Evolutionary conservation across 30 jellyfish, hydroid and myxozoan species (phyloP), one percentile per base, ranked within the genome.

Genomic region (Nemopilema nomurai): DNA sequence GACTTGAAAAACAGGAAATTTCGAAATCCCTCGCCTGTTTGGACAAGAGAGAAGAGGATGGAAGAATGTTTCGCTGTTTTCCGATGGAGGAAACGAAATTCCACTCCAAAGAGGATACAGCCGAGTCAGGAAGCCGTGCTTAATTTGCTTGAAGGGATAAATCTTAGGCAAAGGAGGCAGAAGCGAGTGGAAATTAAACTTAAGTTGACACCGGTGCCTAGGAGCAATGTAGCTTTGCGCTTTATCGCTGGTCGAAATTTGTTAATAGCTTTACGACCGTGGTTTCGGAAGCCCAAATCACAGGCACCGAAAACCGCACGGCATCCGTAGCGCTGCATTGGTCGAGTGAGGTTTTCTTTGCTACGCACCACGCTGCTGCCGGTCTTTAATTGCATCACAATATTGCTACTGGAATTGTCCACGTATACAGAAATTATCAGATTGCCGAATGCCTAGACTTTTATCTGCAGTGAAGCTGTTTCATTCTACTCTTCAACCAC

Each of bases 1-100:
- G 71, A 25, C 71, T 73, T 16, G 28, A 73, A 73, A 30, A 73
- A 73, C 83, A 73, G 83, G 83, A 73, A 73, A 41, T 41, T 17
- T 73, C 18, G 51, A 32, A 25, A 63, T 63, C 57, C 57, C 57
- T 6, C 57, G 57, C 57, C 57, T 41, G 13, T 41, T 3, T 3
- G 57, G 13, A 41, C 13, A 41, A 13, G 57, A 41, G 6, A 41
- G 13, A 41, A n/a, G n/a, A n/a, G n/a, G n/a, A n/a, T n/a, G n/a
- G n/a, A n/a, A n/a, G 13, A 41, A 41, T 41, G 57, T 41, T 3
- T 41, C 57, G 57, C 13, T 3, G 57, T 41, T 41, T 41, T 13
- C 57, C 57, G 57, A 6, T 41, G 57, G 57, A 41, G 57, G 57
- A 41, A 41, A 41, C 57, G 13, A 41, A 41, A 41, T 41, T 41